phyloP scores from a whole-genome alignment of 1,140 invertebrate genomes.

The Parapsyche elsis region DNA sequence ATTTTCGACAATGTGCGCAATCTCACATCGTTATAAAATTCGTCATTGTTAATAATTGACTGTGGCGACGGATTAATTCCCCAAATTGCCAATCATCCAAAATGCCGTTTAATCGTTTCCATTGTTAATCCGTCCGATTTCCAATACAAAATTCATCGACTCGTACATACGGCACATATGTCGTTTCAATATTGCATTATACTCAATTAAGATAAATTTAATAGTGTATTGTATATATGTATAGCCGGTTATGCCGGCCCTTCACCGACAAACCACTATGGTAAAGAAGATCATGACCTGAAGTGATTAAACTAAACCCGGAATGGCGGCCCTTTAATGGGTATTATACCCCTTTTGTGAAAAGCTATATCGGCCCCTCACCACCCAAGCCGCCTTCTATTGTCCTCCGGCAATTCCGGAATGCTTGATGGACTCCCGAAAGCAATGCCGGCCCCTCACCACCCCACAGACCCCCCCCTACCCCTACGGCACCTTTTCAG shows the following conservation, averaged over 20 bases:
- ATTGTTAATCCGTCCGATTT: conserved; percentile 1
- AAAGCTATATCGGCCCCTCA: too few species aligned
- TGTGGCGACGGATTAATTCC: background rate
- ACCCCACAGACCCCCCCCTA: too few species aligned
- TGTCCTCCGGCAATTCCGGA: too few species aligned
- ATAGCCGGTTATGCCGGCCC: background rate
- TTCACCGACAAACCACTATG: background rate
- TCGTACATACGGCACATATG: background rate
- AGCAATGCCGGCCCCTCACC: too few species aligned
- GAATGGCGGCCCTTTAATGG: too few species aligned
- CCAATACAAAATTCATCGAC: background rate
- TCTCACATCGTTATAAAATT: background rate
- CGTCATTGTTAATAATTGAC: background rate
- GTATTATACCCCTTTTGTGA: too few species aligned
- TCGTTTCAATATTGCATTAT: too few species aligned
- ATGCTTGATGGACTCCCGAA: too few species aligned
- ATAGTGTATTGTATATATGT: background rate
- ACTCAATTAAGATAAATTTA: background rate
- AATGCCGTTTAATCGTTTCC: background rate
- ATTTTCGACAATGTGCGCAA: too few species aligned
- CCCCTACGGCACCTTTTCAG: too few species aligned
- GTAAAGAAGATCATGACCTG: conserved; percentile 28
- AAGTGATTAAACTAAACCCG: conserved; percentile 41
- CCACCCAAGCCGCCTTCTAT: too few species aligned
- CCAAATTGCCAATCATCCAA: conserved; percentile 3